Percentiles rank a stretch among this genome's conserved stretches.
phyloP scores from a whole-genome alignment of 2,113 vertebrate species.

The Ameiurus melas region DNA sequence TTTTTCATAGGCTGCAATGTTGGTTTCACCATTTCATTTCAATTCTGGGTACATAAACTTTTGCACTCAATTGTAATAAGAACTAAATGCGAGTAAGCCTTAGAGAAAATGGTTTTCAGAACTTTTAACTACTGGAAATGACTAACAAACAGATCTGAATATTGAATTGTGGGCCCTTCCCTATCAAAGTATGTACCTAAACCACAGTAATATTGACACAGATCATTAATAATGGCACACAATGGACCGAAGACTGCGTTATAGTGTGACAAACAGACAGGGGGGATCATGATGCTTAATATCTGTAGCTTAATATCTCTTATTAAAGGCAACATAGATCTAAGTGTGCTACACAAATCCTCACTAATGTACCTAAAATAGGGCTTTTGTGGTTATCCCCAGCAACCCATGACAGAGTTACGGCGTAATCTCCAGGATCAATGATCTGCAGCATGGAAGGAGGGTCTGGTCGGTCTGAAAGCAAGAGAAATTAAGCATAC shows the following conservation, averaged over 20 bases:
- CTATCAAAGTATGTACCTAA: neutral
- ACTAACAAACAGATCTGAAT: neutral
- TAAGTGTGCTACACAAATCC: neutral
- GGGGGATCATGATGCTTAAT: too few species aligned
- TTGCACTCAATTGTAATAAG: neutral
- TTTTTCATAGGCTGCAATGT: too few species aligned
- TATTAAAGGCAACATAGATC: neutral
- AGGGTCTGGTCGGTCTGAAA: conserved; percentile 77
- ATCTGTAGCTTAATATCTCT: too few species aligned
- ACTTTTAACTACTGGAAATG: neutral
- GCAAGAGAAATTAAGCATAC: neutral
- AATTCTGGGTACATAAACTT: neutral
- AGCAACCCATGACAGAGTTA: conserved; percentile 77
- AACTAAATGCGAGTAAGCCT: neutral
- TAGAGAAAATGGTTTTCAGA: neutral
- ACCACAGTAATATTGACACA: too few species aligned
- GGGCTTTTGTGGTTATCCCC: conserved; percentile 80
- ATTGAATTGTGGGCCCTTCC: neutral
- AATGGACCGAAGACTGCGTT: too few species aligned
- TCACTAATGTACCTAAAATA: conserved; percentile 65
- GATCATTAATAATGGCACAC: too few species aligned
- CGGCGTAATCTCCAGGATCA: conserved; percentile 54
- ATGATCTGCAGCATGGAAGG: conserved; percentile 66
- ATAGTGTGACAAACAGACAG: neutral
- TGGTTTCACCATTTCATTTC: neutral